phyloP scores from a whole-genome alignment of 1,140 invertebrate species.

The Campodea augens region DNA sequence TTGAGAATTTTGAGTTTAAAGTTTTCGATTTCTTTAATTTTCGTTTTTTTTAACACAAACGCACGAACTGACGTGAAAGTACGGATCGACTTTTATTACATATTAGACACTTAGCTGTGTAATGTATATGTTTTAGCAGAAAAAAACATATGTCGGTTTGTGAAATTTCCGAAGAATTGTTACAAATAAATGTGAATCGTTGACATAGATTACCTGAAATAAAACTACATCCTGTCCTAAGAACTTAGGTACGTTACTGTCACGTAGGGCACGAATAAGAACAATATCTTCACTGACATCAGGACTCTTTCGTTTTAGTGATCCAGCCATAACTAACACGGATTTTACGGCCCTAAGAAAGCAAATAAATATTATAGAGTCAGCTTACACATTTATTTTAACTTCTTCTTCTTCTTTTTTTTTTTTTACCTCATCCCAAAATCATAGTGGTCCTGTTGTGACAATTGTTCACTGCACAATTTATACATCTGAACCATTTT shows the following conservation, averaged over 20 bases:
- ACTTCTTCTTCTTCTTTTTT: not conserved
- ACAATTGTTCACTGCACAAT: conserved; percentile 75
- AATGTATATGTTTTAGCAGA: not conserved
- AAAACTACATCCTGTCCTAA: conserved; percentile 63
- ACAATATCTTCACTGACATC: conserved; percentile 60
- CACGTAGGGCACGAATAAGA: conserved; percentile 59
- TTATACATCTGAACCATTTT: conserved; percentile 89
- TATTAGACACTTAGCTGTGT: conserved; percentile 9
- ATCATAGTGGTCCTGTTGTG: conserved; percentile 83
- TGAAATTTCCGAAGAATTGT: too few species aligned
- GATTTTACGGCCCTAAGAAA: conserved; percentile 31
- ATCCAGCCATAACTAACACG: conserved; percentile 67
- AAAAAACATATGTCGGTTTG: conserved; percentile 11
- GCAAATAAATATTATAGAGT: not conserved
- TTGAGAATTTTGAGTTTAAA: too few species aligned
- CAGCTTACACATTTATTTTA: too few species aligned
- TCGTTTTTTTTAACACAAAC: too few species aligned
- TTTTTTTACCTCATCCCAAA: conserved; percentile 61
- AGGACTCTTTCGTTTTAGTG: conserved; percentile 63
- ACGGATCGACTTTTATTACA: too few species aligned
- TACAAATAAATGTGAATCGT: too few species aligned
- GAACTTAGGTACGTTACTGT: conserved; percentile 86
- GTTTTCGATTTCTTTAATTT: too few species aligned
- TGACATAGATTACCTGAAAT: conserved; percentile 36
- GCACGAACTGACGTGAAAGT: too few species aligned